Conservation (phyloP, 1,140 invertebrate species). For the Cotesia glomerata region DNA sequence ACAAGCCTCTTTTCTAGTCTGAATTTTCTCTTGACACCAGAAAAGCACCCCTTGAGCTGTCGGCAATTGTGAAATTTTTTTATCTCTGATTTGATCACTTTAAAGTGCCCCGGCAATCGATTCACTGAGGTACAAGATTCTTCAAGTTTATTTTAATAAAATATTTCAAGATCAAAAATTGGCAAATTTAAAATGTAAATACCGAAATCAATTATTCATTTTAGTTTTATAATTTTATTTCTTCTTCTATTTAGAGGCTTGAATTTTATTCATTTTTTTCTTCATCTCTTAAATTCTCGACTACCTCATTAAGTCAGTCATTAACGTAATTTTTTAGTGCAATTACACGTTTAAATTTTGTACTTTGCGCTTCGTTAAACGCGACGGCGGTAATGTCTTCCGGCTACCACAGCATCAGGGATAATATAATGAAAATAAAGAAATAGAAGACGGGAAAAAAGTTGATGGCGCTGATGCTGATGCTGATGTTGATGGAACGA, state of each 20-base stretch:
- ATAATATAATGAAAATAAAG: background rate
- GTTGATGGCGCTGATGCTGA: background rate
- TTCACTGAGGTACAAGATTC: too few species aligned
- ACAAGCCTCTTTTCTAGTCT: background rate
- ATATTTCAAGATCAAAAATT: too few species aligned
- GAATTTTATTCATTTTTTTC: background rate
- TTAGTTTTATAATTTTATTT: too few species aligned
- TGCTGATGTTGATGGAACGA: background rate
- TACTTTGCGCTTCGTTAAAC: background rate
- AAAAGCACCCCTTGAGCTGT: background rate
- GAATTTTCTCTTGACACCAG: background rate
- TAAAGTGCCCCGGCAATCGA: too few species aligned
- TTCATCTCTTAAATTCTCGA: background rate
- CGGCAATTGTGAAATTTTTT: background rate
- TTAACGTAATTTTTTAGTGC: slow-evolving; percentile 10
- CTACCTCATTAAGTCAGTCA: background rate
- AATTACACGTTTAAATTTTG: slow-evolving; percentile 3
- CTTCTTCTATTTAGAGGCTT: too few species aligned
- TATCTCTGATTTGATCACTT: too few species aligned
- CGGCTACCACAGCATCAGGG: background rate
- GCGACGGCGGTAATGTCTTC: background rate
- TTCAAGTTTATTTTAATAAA: too few species aligned
- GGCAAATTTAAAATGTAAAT: too few species aligned
- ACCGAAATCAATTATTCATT: too few species aligned
- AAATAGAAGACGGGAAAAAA: background rate